Conservation (phyloP, 2,888 invertebrate species). For the Cephonodes hylas region DNA sequence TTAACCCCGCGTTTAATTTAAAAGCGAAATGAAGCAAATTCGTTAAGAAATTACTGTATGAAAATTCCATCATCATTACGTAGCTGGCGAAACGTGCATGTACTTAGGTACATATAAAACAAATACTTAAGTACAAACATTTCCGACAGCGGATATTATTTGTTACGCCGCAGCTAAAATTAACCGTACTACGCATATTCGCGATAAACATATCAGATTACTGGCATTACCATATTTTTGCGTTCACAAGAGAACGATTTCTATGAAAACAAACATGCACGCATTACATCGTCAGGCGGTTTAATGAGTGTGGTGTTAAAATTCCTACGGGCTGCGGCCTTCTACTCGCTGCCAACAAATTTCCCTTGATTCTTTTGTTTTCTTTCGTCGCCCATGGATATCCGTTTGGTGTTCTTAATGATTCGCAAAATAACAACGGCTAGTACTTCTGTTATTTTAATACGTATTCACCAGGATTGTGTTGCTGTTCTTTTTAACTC, state of each 20-base stretch:
- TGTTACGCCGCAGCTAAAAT: background rate
- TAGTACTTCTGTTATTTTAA: background rate
- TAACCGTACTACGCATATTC: background rate
- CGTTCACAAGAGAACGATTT: conserved; percentile 14
- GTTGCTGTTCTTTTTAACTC: too few species aligned
- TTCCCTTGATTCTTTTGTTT: conserved; percentile 59
- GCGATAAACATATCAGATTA: background rate
- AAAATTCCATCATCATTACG: too few species aligned
- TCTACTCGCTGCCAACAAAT: conserved; percentile 55
- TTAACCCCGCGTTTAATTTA: too few species aligned
- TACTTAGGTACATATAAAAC: too few species aligned
- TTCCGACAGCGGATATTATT: background rate
- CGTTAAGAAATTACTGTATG: too few species aligned
- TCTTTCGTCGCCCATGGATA: conserved; percentile 37
- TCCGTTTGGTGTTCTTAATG: conserved; percentile 32
- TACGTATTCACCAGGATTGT: too few species aligned
- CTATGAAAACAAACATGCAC: conserved; percentile 3
- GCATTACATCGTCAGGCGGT: conserved; percentile 1
- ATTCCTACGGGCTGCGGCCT: conserved; percentile 52
- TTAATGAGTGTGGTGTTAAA: conserved; percentile 36
- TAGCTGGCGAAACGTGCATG: too few species aligned
- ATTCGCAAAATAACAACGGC: conserved; percentile 10
- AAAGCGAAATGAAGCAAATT: too few species aligned
- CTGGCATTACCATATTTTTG: background rate
- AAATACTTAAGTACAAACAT: too few species aligned